These are phyloP conservation scores for Oreochromis tanganicae DNA, from an alignment of 2,113 vertebrate genomes.

Conservation along the genomic window DNA sequence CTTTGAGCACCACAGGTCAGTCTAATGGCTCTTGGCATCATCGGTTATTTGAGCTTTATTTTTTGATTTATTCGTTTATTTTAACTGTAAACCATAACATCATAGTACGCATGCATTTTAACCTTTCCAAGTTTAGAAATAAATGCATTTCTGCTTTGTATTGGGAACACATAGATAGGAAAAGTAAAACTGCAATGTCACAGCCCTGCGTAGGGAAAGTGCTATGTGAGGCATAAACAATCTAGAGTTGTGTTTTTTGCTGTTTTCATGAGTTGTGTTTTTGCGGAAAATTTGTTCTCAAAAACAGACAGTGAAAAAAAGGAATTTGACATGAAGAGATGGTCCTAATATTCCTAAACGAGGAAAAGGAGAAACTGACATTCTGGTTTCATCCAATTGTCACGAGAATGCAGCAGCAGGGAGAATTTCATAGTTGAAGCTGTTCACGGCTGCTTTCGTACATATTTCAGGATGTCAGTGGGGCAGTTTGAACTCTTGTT, in stretches of 20 bases:
- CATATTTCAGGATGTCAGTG: background rate
- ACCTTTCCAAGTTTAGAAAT: background rate
- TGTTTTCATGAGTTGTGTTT: background rate
- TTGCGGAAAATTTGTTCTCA: background rate
- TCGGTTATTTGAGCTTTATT: background rate
- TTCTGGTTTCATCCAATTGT: background rate
- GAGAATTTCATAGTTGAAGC: background rate
- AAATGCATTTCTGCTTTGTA: background rate
- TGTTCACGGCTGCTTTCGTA: background rate
- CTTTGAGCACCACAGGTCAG: slow-evolving; percentile 67
- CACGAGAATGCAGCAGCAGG: background rate
- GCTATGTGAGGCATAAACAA: background rate
- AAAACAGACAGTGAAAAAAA: background rate
- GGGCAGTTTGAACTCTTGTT: background rate
- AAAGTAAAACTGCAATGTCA: background rate
- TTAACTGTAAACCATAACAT: background rate
- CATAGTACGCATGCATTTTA: background rate
- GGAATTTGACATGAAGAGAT: background rate
- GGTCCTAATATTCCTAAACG: background rate
- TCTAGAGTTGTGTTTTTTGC: background rate
- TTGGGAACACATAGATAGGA: background rate
- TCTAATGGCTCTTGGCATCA: background rate
- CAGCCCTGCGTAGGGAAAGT: background rate
- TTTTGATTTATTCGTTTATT: background rate
- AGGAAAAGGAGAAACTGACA: background rate